Percentiles rank a stretch among this genome's conserved stretches.
Conservation (phyloP, 2,797 vertebrate genomes). For the Takifugu rubripes region DNA sequence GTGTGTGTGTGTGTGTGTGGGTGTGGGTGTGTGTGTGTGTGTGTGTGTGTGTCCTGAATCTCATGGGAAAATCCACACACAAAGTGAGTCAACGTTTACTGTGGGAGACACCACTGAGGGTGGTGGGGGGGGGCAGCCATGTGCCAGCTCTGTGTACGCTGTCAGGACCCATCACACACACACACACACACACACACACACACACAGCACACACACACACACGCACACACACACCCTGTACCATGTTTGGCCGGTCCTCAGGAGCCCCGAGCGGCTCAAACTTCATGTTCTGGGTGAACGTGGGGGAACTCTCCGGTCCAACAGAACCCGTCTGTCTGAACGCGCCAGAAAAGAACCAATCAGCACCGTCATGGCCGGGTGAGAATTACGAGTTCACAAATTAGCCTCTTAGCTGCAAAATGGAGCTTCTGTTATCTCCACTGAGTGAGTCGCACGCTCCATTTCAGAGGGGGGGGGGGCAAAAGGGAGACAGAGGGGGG, state of each 20-base stretch:
- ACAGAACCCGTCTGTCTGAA: too few species aligned
- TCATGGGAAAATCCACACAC: slow-evolving; percentile 27
- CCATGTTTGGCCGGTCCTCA: neutral
- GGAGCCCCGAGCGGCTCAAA: too few species aligned
- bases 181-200: slow-evolving; percentile 7
- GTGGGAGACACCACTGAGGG: slow-evolving; percentile 43
- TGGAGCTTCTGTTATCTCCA: slow-evolving; percentile 50
- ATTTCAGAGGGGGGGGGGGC: slow-evolving; percentile 43
- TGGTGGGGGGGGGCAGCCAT: slow-evolving; percentile 38
- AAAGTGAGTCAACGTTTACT: slow-evolving; percentile 33
- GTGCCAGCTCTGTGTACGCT: slow-evolving; percentile 52
- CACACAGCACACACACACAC: neutral
- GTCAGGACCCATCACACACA: slow-evolving; percentile 40
- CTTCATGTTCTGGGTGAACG: too few species aligned
- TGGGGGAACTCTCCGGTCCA: too few species aligned
- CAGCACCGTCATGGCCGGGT: neutral
- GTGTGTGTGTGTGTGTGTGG: slow-evolving; percentile 13
- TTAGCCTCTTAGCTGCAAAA: slow-evolving; percentile 49
- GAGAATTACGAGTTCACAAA: slow-evolving; percentile 59
- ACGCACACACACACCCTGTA: neutral
- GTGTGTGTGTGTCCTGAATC: slow-evolving; percentile 10
- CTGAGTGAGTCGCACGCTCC: slow-evolving; percentile 44
- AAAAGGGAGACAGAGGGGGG: slow-evolving; percentile 25
- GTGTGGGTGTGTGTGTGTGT: slow-evolving; percentile 5
- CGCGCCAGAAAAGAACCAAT: neutral